phyloP scores from a whole-genome alignment of 2,888 invertebrate genomes.

The Ecliptopera silaceata region DNA sequence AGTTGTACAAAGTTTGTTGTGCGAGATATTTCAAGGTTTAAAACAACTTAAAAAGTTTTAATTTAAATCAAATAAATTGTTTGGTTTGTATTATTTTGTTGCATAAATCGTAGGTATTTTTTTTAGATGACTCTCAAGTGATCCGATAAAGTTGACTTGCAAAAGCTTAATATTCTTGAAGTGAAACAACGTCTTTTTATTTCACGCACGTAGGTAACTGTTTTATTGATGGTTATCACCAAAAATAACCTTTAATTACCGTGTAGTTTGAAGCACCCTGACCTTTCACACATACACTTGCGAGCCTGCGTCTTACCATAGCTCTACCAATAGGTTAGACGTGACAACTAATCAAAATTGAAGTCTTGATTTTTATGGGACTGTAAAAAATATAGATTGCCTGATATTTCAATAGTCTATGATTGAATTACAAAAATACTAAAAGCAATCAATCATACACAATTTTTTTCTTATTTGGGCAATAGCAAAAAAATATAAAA shows the following conservation, averaged over 20 bases:
- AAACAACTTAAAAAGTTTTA: background rate
- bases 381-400: constrained; percentile 11
- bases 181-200: constrained; percentile 73
- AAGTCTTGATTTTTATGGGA: constrained; percentile 11
- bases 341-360: constrained; percentile 34
- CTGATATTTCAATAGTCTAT: constrained; percentile 18
- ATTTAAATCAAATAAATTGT: too few species aligned
- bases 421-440: constrained; percentile 12
- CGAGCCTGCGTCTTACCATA: constrained; percentile 54
- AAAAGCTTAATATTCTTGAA: constrained; percentile 69
- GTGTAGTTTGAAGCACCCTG: constrained; percentile 78
- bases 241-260: constrained; percentile 83
- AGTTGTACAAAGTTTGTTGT: constrained; percentile 20
- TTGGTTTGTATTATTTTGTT: background rate
- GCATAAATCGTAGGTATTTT: background rate
- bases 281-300: constrained; percentile 74
- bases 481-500: constrained; percentile 9
- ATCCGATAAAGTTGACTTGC: constrained; percentile 54
- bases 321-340: constrained; percentile 57
- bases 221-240: constrained; percentile 81
- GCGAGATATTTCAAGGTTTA: background rate
- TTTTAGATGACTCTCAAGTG: too few species aligned
- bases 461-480: constrained; percentile 11
- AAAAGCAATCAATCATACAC: constrained; percentile 17
- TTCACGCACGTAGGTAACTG: constrained; percentile 76